phyloP scores from a whole-genome alignment of 2,888 invertebrate species.

The Atrina japonica region DNA sequence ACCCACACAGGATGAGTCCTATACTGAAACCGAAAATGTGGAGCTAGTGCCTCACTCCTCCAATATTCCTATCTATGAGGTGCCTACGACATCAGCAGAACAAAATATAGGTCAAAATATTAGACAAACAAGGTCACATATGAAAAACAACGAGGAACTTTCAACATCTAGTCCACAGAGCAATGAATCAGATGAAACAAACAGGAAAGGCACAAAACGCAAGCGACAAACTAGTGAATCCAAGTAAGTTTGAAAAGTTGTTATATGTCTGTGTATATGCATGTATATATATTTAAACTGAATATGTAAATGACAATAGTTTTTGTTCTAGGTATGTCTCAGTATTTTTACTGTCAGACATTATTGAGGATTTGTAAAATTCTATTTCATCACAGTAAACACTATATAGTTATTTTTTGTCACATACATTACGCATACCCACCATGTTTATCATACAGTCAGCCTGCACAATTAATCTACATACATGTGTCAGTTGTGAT shows the following conservation, averaged over 20 bases:
- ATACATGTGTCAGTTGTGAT: no score
- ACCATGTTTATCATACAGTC: no score
- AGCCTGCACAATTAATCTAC: no score
- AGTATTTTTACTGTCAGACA: no score
- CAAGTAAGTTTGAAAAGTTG: conserved; percentile 14
- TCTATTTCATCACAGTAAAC: no score
- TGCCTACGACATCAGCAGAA: conserved; percentile 2
- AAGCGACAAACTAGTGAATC: conserved; percentile 32
- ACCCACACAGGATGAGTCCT: conserved; percentile 56
- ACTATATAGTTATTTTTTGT: no score
- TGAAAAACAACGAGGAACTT: conserved; percentile 50
- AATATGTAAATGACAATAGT: no score
- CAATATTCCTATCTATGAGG: conserved; percentile 36
- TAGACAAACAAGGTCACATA: conserved; percentile 44
- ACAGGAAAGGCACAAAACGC: conserved; percentile 23
- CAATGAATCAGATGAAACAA: conserved; percentile 45
- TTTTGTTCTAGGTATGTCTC: no score
- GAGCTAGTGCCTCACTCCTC: conserved; percentile 8
- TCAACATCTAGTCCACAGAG: conserved; percentile 36
- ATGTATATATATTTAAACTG: no score
- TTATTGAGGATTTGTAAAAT: no score
- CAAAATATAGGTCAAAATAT: conserved; percentile 15
- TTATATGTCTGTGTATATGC: no score
- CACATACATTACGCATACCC: no score
- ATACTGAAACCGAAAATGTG: conserved; percentile 27